A percentile compares a stretch with the other conserved stretches of the same genome.
These are phyloP conservation scores for Manacus vitellinus DNA, from an alignment of 2,113 vertebrate species.

Conservation along the genomic window DNA sequence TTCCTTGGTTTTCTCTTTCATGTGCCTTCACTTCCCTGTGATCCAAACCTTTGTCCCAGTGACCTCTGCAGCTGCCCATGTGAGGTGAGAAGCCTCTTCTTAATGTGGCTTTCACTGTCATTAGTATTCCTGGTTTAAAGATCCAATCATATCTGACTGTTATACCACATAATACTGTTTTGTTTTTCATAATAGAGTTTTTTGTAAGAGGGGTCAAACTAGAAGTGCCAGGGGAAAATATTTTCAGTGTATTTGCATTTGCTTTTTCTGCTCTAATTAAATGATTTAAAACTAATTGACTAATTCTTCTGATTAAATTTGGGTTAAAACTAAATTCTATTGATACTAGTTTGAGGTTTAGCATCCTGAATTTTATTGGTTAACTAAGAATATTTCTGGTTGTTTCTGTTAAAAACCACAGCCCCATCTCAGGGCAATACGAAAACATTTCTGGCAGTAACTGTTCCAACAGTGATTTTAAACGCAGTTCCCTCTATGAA, in stretches of 20 bases:
- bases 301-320: not conserved
- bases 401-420: not conserved
- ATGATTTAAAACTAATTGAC: not conserved
- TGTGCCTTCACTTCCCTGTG: rapidly evolving
- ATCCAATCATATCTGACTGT: not conserved
- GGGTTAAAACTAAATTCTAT: not conserved
- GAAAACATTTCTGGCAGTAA: not conserved
- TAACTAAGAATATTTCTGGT: not conserved
- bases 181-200: not conserved
- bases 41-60: not conserved
- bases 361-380: not conserved
- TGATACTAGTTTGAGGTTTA: not conserved
- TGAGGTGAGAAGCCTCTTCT: not conserved
- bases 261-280: not conserved
- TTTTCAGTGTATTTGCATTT: not conserved
- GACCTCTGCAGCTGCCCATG: not conserved
- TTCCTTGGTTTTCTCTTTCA: not conserved
- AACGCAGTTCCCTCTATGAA: rapidly evolving
- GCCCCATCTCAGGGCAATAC: rapidly evolving
- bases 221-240: not conserved
- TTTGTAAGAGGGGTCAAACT: not conserved
- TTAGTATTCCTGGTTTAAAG: not conserved
- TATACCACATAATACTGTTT: not conserved
- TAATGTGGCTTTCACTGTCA: not conserved
- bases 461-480: not conserved